These are phyloP conservation scores for Cephalopholis sonnerati DNA, from an alignment of 2,113 vertebrate species.

Conservation along the genomic window DNA sequence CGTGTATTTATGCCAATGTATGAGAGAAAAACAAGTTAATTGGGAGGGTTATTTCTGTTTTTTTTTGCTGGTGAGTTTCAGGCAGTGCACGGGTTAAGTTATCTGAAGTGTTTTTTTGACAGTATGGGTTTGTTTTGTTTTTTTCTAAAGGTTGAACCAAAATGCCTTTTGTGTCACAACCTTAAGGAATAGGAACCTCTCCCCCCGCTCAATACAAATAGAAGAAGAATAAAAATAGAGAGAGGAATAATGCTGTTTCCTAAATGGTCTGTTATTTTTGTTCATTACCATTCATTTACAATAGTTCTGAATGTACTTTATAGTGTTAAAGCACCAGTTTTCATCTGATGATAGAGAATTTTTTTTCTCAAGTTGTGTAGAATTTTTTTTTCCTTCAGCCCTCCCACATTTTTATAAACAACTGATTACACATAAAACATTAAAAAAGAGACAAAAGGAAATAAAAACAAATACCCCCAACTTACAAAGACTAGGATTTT, in stretches of 20 bases:
- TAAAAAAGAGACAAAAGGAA: constrained; percentile 83
- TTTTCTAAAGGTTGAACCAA: constrained; percentile 81
- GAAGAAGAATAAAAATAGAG: constrained; percentile 83
- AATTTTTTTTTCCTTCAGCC: constrained; percentile 87
- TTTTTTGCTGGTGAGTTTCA: constrained; percentile 75
- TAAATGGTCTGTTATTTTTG: constrained; percentile 84
- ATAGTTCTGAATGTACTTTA: constrained; percentile 86
- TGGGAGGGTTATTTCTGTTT: constrained; percentile 32
- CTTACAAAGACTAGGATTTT: constrained; percentile 89
- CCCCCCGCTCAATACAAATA: constrained; percentile 82
- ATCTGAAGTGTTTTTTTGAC: constrained; percentile 43
- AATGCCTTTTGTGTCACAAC: constrained; percentile 87
- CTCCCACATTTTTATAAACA: constrained; percentile 87
- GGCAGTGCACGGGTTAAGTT: constrained; percentile 61
- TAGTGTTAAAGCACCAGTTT: constrained; percentile 86
- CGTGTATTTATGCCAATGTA: constrained; percentile 27
- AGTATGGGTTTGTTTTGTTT: constrained; percentile 36
- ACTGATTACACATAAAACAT: constrained; percentile 87
- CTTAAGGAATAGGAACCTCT: constrained; percentile 80
- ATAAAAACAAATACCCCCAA: constrained; percentile 86
- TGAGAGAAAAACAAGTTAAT: constrained; percentile 37
- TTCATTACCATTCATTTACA: constrained; percentile 84
- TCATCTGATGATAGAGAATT: constrained; percentile 79
- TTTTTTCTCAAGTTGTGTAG: constrained; percentile 78
- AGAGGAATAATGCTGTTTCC: constrained; percentile 83